Evolutionary conservation across 2,113 vertebrate genomes (phyloP), one percentile per base, ranked within the genome.

Genomic region (Pyxicephalus adspersus): DNA sequence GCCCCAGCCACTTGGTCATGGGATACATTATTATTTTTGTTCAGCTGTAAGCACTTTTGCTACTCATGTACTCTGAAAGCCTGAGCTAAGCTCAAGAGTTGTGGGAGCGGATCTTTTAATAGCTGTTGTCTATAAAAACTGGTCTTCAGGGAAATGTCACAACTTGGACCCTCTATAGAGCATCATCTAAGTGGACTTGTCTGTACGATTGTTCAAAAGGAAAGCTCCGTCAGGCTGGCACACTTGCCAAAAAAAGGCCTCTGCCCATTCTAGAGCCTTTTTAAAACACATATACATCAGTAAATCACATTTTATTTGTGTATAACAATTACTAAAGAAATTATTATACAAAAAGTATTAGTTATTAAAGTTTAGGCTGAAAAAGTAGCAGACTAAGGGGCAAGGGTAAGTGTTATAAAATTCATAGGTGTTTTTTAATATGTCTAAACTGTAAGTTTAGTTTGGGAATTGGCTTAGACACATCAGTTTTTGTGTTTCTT

Each of bases 11-110:
- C 73, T 76, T 76, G 57, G 58, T 76, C 58, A 76, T 51, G 34
- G 58, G 73, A 76, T 28, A 18, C 73, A 64, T 76, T 76, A 63
- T 64, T 63, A 76, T 63, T 76, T 76, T 20, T 20, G 34, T 64
- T 63, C 58, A 76, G 34, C 73, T 50, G 31, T 50, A 76, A 63
- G 34, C 55, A 76, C 31, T 51, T 50, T 45, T 50, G 31, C 57
- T 51, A 11, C 55, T 76, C 50, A 57, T 55, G 50, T 9, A 29
- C 38, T 5, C 57, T 20, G 22, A 50, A 63, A 61, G n/a, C 26
- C 54, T 57, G 29, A n/a, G 18, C 17, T 74, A 38, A 60, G 28
- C 71, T 38, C n/a, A 20, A 25, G 11, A 58, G 4, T 54, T 29
- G 28, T 73, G 70, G 54, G 54, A 60, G 5, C 3, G 9, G 54